Percentiles rank a stretch among this genome's conserved stretches.
Conservation (phyloP, 2,797 vertebrate genomes). For the Aythya fuligula region DNA sequence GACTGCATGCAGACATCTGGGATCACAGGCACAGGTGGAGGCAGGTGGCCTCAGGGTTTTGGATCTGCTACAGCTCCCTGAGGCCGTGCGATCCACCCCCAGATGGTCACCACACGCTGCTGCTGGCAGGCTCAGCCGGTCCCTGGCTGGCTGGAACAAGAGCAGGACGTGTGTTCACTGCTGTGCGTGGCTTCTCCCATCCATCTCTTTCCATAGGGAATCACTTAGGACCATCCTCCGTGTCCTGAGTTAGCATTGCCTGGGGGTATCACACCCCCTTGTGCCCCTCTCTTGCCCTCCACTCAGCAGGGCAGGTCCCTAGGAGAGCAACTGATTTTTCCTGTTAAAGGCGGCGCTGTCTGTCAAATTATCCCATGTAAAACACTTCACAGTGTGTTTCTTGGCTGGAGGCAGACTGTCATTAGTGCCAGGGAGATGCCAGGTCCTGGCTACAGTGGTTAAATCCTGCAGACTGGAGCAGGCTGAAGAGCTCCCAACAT, state of each 20-base stretch:
- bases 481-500: background rate
- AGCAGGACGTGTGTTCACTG: background rate
- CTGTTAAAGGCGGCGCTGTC: background rate
- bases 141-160: background rate
- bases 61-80: background rate
- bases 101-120: background rate
- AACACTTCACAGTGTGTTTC: slow-evolving; percentile 10
- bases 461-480: background rate
- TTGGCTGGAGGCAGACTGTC: slow-evolving; percentile 14
- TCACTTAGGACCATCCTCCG: background rate
- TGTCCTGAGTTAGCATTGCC: background rate
- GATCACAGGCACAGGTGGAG: background rate
- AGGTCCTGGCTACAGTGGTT: background rate
- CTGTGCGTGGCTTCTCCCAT: background rate
- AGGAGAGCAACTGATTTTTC: slow-evolving; percentile 4
- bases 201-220: background rate
- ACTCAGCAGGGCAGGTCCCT: background rate
- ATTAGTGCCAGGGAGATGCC: background rate
- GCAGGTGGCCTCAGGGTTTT: background rate
- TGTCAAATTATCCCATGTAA: background rate
- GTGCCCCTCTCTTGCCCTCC: background rate
- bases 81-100: background rate
- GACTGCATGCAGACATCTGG: background rate
- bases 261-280: background rate
- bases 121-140: background rate